Base-by-base conservation (phyloP, 2,113 vertebrate species). In the Hipposideros armiger region DNA sequence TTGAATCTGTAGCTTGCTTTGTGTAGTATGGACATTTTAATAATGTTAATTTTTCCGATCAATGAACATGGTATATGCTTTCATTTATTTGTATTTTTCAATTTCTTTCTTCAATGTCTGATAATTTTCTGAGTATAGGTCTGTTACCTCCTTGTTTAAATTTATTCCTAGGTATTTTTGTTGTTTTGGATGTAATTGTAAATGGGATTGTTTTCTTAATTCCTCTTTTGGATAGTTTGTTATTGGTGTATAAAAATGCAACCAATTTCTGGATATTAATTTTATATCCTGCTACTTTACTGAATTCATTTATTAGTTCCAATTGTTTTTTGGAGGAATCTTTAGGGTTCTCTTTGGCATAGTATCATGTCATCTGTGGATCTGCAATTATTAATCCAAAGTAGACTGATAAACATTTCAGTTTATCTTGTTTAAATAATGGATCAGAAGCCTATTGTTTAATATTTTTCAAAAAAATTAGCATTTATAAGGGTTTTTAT, bases 391-490 rank as follows among this genome's bases (percentile, higher is more conserved):
- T 87, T 32, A 67, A 30, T 52, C 4, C 74, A 95, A 50, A 62
- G 32, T 50, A 28, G 28, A 88, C 26, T 40, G 42, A 81, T 72
- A 95, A 56, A 82, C 70, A 74, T 90, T 90, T 50, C 7, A 50
- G 50, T 77, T 90, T 66, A 67, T 74, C 54, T 94, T 97, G 56
- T 74, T 95, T 94, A 60, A 95, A 72, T 91, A 74, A 86, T 47
- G 73, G 92, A 30, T 36, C 52, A 60, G 30, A 78, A 80, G 36
- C 24, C 64, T 91, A 82, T 60, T 95, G 73, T 91, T 91, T 50
- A 84, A 72, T 80, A 40, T 82, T 86, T 90, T 94, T 64, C 36
- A 45, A 72, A 93, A 50, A 94, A 67, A 9, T 86, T 66, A 93
- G 45, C 52, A 94, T 94, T 89, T 32, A 69, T 95, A 24, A 86